Evolutionary conservation across 2,113 vertebrate genomes (phyloP), one percentile per base, ranked within the genome.

Genomic region (Solenodon paradoxus): DNA sequence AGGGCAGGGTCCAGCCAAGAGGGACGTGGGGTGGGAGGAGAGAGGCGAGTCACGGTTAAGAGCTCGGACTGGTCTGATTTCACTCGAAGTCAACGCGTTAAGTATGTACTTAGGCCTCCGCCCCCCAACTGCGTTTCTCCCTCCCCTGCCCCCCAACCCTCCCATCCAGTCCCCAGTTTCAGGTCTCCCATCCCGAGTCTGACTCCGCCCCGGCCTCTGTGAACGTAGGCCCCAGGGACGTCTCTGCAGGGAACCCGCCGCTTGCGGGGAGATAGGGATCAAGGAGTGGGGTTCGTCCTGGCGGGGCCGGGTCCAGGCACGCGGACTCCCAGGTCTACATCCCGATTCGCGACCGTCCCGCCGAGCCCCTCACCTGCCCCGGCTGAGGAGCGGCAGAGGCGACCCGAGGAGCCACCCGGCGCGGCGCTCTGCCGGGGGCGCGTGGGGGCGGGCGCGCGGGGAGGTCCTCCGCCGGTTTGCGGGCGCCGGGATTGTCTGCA

Each of bases 81-180:
- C 96, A 90, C 94, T 85, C 42, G 77, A 92, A 95, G 96, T 82
- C 97, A 20, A 57, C 71, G 88, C 74, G 74, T 92, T 94, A n/a
- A n/a, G n/a, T n/a, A 24, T 95, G 96, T 96, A 96, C 95, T 91
- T 32, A 61, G 94, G 96, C 96, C 94, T 95, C 95, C 95, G 94
- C 94, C 96, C 96, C 95, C 95, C 92, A 64, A 61, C 92, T 66
- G 96, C 81, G 90, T 35, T 64, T 53, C 94, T 59, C 71, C 80
- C 68, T 75, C 93, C 64, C 78, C 92, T 69, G 77, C 57, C 74
- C 42, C 79, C 85, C 51, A 16, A 42, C 90, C 69, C 69, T 55
- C 55, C 47, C 61, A 30, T 77, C 45, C 32, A 3, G 69, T 55
- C 85, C 84, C 57, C n/a, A 9, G 59, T 11, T 88, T 81, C 88